Percentiles rank a stretch among this genome's conserved stretches.
These are phyloP conservation scores for Microplitis deprimator DNA, from an alignment of 2,888 invertebrate genomes.

Conservation along the genomic window DNA sequence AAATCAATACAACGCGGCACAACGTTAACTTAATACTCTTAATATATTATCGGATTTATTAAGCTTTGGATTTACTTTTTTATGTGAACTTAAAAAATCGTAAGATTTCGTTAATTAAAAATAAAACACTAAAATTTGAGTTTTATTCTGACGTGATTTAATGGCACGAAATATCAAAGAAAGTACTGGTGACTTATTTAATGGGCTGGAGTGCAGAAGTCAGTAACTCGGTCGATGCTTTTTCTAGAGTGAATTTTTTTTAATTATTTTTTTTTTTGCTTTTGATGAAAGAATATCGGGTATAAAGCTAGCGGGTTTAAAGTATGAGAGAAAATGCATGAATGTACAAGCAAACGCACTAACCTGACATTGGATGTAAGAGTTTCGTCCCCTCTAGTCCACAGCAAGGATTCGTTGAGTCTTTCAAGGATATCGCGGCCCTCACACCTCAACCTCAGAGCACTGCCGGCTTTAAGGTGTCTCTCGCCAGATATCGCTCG, in stretches of 20 bases:
- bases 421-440: conserved; percentile 70
- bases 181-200: not conserved
- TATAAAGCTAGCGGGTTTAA: too few species aligned
- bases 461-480: conserved; percentile 76
- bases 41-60: not conserved
- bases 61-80: not conserved
- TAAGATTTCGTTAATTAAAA: too few species aligned
- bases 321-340: too few species aligned
- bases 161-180: not conserved
- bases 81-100: too few species aligned
- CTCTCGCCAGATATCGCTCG: conserved; percentile 74
- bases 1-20: conserved; percentile 21
- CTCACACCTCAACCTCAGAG: conserved; percentile 74
- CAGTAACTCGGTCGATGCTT: not conserved
- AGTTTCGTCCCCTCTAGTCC: conserved; percentile 74
- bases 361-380: conserved; percentile 75
- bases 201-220: not conserved
- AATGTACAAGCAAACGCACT: conserved; percentile 49
- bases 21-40: not conserved
- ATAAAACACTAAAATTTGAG: not conserved
- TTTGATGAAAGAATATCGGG: too few species aligned
- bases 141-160: not conserved
- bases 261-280: too few species aligned
- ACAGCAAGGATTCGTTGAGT: conserved; percentile 72
- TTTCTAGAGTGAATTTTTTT: not conserved